These are phyloP conservation scores for Sinocyclocheilus anshuiensis DNA, from an alignment of 2,113 vertebrate species.

Conservation along the genomic window DNA sequence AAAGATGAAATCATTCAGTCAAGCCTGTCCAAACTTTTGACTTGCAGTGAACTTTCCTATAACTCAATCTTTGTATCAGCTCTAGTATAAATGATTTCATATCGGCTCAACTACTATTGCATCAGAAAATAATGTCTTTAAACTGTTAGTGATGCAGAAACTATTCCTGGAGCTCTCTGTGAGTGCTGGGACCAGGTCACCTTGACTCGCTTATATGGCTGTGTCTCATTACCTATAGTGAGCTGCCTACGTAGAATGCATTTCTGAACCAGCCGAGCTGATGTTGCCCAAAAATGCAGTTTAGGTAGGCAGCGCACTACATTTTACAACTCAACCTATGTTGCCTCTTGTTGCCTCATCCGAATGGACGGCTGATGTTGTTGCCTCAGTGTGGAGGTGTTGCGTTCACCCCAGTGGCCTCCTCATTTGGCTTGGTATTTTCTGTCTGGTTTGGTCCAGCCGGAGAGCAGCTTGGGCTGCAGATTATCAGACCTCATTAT, in stretches of 20 bases:
- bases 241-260: neutral
- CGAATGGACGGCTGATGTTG: neutral
- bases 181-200: neutral
- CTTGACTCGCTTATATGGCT: neutral
- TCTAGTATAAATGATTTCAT: neutral
- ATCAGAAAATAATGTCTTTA: neutral
- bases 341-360: slow-evolving; percentile 43
- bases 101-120: neutral
- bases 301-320: neutral
- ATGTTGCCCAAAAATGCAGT: neutral
- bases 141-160: neutral
- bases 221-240: neutral
- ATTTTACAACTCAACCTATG: neutral
- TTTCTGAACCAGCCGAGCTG: neutral
- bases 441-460: slow-evolving; percentile 54
- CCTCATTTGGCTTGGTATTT: slow-evolving; percentile 48
- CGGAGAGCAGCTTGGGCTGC: slow-evolving; percentile 46
- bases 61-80: neutral
- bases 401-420: neutral
- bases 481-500: slow-evolving; percentile 50
- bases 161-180: neutral
- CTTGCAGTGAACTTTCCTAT: neutral
- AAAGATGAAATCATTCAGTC: neutral
- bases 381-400: slow-evolving; percentile 36
- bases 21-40: neutral